These are phyloP conservation scores for Sceloporus undulatus DNA, from an alignment of 2,113 vertebrate genomes.

Conservation along the genomic window DNA sequence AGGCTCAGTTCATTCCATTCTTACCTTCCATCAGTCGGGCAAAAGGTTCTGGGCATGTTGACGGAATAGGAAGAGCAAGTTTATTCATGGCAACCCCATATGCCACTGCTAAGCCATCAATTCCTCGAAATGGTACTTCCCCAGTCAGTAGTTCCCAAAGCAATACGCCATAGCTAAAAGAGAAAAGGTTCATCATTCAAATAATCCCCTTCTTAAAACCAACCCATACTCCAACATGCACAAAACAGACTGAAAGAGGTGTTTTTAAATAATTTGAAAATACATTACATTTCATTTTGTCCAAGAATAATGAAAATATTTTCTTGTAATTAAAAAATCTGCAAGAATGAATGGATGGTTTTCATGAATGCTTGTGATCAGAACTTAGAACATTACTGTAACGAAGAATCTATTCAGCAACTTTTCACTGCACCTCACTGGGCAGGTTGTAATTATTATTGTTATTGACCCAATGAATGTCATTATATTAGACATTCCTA, in stretches of 20 bases:
- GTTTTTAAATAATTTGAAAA: neutral
- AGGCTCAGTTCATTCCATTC: conserved; percentile 25
- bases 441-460: too few species aligned
- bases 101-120: conserved; percentile 93
- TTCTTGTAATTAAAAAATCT: neutral
- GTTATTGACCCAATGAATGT: too few species aligned
- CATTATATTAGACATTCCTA: too few species aligned
- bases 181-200: conserved; percentile 21
- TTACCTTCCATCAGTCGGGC: conserved; percentile 96
- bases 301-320: neutral
- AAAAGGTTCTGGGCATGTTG: conserved; percentile 96
- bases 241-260: neutral
- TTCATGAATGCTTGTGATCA: neutral
- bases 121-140: conserved; percentile 95
- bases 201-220: neutral
- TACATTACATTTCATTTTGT: neutral
- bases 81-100: conserved; percentile 99
- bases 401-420: too few species aligned
- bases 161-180: conserved; percentile 89
- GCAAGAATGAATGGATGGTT: neutral
- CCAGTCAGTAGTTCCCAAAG: conserved; percentile 96
- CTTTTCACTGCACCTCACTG: too few species aligned
- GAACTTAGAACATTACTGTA: neutral
- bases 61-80: conserved; percentile 94
- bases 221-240: neutral